Evolutionary conservation across 2,888 invertebrate genomes (phyloP), one percentile per base, ranked within the genome.

Genomic region (Phyllotreta cruciferae): DNA sequence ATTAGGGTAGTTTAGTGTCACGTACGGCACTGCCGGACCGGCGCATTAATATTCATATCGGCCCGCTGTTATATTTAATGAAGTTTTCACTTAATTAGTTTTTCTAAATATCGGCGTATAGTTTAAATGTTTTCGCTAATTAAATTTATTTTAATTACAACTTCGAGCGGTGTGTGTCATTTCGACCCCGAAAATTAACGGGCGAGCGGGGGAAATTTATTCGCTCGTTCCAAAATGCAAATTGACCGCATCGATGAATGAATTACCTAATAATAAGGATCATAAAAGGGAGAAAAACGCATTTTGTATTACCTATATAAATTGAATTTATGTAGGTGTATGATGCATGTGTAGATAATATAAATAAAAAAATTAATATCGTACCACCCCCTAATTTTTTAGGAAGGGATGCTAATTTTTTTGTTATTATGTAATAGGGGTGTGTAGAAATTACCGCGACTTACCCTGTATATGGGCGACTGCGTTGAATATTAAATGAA

Each of bases 121-220:
- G 47, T 58, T 63, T 38, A 58, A 58, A 63, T 58, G 63, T 63
- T 58, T 63, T 37, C 58, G 54, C 42, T 63, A 58, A 58, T 63
- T 54, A 60, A 63, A 63, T 58, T 63, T 58, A 63, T 63, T 63
- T 58, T 54, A 63, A 63, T 63, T 63, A 60, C 37, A 42, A 53
- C 42, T 58, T 58, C 42, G 58, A 50, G 52, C 35, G 37, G 57
- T 58, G 42, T 58, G 47, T 58, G 50, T 50, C 52, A 52, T 52
- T 53, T 53, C 52, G 9, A 56, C 45, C 41, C 36, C 60, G 8
- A 60, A 58, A 60, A 58, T 52, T 52, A 58, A 52, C 50, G 58
- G n/a, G 52, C 36, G 52, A 10, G 35, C 24, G 24, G 24, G 24
- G 24, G 13, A 50, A 52, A 52, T 58, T 58, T 58, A 58, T 58